Conservation (phyloP, 2,888 invertebrate genomes). For the Anodontia alba region DNA sequence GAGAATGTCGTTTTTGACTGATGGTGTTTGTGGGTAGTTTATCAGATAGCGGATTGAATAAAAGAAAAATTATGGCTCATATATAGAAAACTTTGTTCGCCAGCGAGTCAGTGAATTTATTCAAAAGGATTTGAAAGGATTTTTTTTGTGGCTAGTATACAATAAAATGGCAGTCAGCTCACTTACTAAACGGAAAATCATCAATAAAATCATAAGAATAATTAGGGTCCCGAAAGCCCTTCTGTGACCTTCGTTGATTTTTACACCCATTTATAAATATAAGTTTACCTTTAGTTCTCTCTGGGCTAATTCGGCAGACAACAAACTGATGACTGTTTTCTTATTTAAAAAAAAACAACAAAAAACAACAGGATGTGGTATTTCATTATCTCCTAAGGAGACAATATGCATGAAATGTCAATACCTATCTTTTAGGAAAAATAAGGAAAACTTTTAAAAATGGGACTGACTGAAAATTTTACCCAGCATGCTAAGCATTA, state of each 20-base stretch:
- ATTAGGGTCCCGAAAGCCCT: neutral
- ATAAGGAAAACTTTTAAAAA: too few species aligned
- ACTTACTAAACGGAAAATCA: neutral
- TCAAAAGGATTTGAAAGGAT: conserved; percentile 13
- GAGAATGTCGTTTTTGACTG: conserved; percentile 19
- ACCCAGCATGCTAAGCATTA: too few species aligned
- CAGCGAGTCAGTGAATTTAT: neutral
- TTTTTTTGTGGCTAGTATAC: neutral
- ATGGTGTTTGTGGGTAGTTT: conserved; percentile 9
- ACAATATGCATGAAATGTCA: too few species aligned
- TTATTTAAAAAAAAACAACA: too few species aligned
- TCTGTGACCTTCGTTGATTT: conserved; percentile 9
- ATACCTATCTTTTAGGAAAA: too few species aligned
- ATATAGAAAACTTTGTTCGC: conserved; percentile 12
- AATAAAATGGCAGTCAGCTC: conserved; percentile 1
- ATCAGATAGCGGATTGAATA: conserved; percentile 1
- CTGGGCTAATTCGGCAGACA: too few species aligned
- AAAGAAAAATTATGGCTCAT: conserved; percentile 10
- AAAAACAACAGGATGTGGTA: too few species aligned
- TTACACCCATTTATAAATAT: conserved; percentile 1
- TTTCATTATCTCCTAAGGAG: too few species aligned
- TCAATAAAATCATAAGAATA: conserved; percentile 11
- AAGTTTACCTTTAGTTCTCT: too few species aligned
- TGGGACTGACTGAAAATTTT: too few species aligned
- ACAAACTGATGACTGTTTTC: too few species aligned